Evolutionary conservation across 2,113 vertebrate species (phyloP), one percentile per base, ranked within the genome.

Genomic region (Cynoglossus semilaevis): DNA sequence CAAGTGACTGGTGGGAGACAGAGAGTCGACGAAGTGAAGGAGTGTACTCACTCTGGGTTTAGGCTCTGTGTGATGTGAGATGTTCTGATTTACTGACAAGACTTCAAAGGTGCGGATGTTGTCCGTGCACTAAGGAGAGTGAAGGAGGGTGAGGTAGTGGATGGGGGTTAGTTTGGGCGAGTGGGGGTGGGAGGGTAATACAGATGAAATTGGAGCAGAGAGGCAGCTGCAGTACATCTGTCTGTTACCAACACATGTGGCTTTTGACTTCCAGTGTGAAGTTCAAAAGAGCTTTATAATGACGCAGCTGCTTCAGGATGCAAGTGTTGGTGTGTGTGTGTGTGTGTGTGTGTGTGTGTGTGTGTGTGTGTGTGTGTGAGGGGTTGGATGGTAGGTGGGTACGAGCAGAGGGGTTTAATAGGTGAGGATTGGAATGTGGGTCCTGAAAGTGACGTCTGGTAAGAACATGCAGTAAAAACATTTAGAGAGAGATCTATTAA

Each of bases 271-370:
- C 79, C 75, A 87, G 83, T 83, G 87, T 88, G 88, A 88, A 89
- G 88, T 91, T 91, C 88, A 90, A 91, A 91, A 88, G 86, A 85
- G 63, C 85, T 88, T 83, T 83, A 85, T 89, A 89, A 91, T 91
- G 89, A 85, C 76, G 79, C 89, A 90, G 90, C 85, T 90, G 87
- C 76, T 88, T 74, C 47, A 66, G 68, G 74, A 79, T 85, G 80
- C 80, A 41, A 66, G 77, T 59, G 76, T 36, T 15, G 72, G 73
- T 66, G 81, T 66, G 79, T 64, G 65, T 49, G 63, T 58, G 63
- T 64, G 57, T 53, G 67, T 48, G 66, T 68, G 71, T 62, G 45
- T n/a, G 38, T 10, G 44, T 37, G 53, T 68, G 53, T 37, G 58
- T 63, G 55, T 58, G 68, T 59, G 48, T 75, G 67, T 71, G 65